These are phyloP conservation scores for Nomada goodeniana DNA, from an alignment of 2,888 invertebrate genomes.

Conservation along the genomic window DNA sequence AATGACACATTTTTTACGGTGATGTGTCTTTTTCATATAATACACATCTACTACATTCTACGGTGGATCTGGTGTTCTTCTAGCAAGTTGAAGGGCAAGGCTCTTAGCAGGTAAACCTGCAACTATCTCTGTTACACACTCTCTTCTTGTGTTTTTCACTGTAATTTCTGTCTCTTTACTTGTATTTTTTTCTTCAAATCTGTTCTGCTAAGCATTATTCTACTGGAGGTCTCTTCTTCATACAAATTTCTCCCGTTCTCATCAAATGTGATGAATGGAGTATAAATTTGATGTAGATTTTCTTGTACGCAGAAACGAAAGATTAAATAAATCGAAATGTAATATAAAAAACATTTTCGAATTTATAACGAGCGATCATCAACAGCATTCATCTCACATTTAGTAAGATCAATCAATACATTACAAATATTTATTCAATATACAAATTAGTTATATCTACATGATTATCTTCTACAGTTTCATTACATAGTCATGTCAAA, in stretches of 20 bases:
- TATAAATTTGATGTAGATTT: constrained; percentile 10
- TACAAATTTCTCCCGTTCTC: background rate
- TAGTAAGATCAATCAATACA: background rate
- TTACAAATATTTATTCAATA: background rate
- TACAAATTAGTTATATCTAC: background rate
- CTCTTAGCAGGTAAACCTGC: constrained; percentile 91
- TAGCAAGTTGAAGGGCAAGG: constrained; percentile 93
- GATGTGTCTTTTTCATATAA: constrained; percentile 80
- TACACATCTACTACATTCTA: constrained; percentile 80
- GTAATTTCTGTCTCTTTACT: constrained; percentile 42
- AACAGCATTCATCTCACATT: background rate
- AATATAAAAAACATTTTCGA: background rate
- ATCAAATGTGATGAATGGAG: constrained; percentile 33
- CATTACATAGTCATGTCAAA: background rate
- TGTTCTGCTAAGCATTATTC: constrained; percentile 31
- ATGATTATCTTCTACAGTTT: background rate
- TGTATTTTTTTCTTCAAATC: constrained; percentile 35
- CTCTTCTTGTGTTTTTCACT: constrained; percentile 46
- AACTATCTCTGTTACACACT: constrained; percentile 81
- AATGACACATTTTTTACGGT: constrained; percentile 77
- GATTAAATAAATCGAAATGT: constrained; percentile 10
- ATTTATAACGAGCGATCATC: background rate
- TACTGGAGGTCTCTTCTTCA: constrained; percentile 27
- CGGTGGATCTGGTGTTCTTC: constrained; percentile 85
- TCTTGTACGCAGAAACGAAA: background rate